Conservation (phyloP, 92 coral and sea anemone species). For the Bergia sp. region DNA sequence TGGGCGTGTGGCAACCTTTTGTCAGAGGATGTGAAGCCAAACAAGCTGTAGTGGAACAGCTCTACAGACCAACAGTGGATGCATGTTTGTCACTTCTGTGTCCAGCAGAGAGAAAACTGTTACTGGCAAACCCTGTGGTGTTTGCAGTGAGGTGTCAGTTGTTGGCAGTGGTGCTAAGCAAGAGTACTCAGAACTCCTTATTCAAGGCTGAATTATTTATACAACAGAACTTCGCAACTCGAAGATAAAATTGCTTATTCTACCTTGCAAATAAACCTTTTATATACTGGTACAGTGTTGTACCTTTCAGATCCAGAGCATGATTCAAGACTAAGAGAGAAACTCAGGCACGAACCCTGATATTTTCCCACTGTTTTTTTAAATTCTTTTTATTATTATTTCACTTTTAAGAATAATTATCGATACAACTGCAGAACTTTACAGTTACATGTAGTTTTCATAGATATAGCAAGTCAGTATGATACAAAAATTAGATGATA, state of each 20-base stretch:
- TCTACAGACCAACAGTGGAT: background rate
- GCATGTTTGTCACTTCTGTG: too few species aligned
- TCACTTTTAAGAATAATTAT: background rate
- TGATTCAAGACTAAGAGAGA: background rate
- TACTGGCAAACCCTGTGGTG: background rate
- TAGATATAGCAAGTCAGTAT: background rate
- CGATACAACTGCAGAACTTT: background rate
- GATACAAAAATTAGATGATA: too few species aligned
- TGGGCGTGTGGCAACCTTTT: background rate
- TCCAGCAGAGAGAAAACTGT: too few species aligned
- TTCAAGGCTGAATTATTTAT: too few species aligned
- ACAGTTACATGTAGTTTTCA: background rate
- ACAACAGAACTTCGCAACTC: background rate
- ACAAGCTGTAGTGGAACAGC: background rate
- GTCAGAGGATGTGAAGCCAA: background rate
- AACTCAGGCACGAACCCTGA: background rate
- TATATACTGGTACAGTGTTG: background rate
- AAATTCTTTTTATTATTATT: too few species aligned
- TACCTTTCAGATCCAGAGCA: background rate
- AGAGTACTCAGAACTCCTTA: background rate
- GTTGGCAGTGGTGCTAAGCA: background rate
- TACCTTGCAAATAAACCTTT: background rate
- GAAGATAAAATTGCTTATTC: background rate
- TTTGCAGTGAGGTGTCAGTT: background rate
- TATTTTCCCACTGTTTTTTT: background rate